Conservation (phyloP, 2,797 vertebrate species). For the Girardinus metallicus region DNA sequence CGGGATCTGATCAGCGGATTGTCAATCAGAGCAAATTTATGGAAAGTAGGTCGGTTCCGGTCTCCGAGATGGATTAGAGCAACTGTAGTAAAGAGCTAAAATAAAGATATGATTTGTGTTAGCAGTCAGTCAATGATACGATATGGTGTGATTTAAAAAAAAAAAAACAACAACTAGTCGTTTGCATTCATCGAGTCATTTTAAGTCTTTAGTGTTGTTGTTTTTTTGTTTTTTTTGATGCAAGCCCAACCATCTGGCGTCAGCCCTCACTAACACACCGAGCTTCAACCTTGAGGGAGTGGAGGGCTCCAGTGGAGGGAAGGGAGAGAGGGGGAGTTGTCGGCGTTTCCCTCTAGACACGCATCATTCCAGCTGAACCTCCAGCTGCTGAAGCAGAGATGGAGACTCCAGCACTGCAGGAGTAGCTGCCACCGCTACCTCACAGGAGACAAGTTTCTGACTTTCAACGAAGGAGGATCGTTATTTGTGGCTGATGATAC, state of each 20-base stretch:
- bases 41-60: neutral
- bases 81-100: neutral
- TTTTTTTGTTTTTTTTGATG: neutral
- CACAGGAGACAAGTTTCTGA: slow-evolving; percentile 15
- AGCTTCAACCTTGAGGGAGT: slow-evolving; percentile 3
- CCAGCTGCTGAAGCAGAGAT: slow-evolving; percentile 61
- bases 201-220: neutral
- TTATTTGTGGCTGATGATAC: slow-evolving; percentile 21
- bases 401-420: slow-evolving; percentile 75
- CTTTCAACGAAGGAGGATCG: slow-evolving; percentile 18
- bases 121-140: neutral
- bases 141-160: neutral
- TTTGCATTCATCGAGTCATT: neutral
- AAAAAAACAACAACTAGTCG: neutral
- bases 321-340: slow-evolving; percentile 41
- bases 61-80: neutral
- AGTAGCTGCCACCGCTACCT: slow-evolving; percentile 43
- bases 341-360: slow-evolving; percentile 57
- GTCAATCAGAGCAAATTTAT: neutral
- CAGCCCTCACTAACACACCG: neutral
- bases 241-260: neutral
- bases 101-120: neutral
- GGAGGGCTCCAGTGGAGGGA: slow-evolving; percentile 31
- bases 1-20: neutral
- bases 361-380: slow-evolving; percentile 62